Percentiles rank a stretch among this genome's conserved stretches.
Evolutionary conservation across 1,140 invertebrate species (phyloP).

Genomic region (Bombyx mandarina): DNA sequence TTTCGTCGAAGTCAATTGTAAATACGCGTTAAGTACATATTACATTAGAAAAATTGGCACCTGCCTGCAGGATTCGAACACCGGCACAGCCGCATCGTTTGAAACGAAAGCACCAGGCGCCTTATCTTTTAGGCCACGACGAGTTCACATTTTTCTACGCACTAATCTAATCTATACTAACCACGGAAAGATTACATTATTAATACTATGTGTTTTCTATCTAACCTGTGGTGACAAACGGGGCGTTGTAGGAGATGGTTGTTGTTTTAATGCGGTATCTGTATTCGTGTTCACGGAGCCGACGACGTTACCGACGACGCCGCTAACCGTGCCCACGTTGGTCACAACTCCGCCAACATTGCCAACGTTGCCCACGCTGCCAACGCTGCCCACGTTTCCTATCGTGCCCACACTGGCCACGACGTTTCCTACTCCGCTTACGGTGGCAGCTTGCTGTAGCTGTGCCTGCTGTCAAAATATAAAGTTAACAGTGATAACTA

Average conservation of each 20-base stretch:
- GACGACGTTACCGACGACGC: constrained; percentile 26
- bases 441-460: constrained; percentile 36
- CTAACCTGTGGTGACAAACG: constrained; percentile 44
- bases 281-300: constrained; percentile 25
- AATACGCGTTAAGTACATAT: no score
- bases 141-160: no score
- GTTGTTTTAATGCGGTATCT: constrained; percentile 40
- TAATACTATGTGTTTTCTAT: background rate
- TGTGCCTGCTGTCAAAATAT: constrained; percentile 42
- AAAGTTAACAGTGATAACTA: no score
- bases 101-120: no score
- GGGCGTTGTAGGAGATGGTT: constrained; percentile 49
- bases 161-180: no score
- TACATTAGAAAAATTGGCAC: no score
- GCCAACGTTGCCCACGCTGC: constrained; percentile 26
- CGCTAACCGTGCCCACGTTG: constrained; percentile 10
- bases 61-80: no score
- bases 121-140: no score
- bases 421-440: constrained; percentile 12
- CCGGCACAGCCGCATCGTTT: no score
- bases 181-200: no score
- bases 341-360: constrained; percentile 22
- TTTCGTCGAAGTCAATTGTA: no score
- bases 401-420: constrained; percentile 13
- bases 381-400: constrained; percentile 21